Conservation (phyloP, 1,140 invertebrate genomes). For the Anagrus nilaparvatae region DNA sequence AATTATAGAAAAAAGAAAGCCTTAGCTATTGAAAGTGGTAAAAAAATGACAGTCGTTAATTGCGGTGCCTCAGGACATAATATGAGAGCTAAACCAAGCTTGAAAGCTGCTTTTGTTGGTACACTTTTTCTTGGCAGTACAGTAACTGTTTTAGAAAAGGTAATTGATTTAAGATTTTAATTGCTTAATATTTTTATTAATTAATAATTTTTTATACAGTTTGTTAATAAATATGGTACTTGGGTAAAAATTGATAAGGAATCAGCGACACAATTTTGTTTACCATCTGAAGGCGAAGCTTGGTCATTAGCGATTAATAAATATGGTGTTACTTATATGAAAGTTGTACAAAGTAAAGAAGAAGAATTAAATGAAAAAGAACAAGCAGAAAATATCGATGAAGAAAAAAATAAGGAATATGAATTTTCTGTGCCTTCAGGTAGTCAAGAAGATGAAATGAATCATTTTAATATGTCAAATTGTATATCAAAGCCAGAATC, state of each 20-base stretch:
- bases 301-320: constrained; percentile 66
- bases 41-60: constrained; percentile 53
- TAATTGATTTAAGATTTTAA: constrained; percentile 29
- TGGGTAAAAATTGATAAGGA: constrained; percentile 60
- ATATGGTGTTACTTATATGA: constrained; percentile 60
- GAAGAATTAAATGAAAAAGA: constrained; percentile 31
- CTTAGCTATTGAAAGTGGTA: constrained; percentile 26
- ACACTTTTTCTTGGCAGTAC: constrained; percentile 66
- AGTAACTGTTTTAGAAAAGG: constrained; percentile 57
- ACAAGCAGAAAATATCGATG: not conserved
- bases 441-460: constrained; percentile 25
- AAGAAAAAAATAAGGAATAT: constrained; percentile 44
- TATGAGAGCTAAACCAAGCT: constrained; percentile 58
- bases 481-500: not conserved
- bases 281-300: constrained; percentile 54
- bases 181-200: not conserved
- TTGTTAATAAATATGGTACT: constrained; percentile 51
- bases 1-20: constrained; percentile 29
- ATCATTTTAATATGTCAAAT: not conserved
- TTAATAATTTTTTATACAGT: constrained; percentile 23
- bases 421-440: constrained; percentile 44
- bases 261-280: constrained; percentile 57
- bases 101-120: constrained; percentile 66
- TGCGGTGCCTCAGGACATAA: constrained; percentile 77
- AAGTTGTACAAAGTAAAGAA: constrained; percentile 45